Base-by-base conservation (phyloP, 2,113 vertebrate genomes). In the Progne subis region DNA sequence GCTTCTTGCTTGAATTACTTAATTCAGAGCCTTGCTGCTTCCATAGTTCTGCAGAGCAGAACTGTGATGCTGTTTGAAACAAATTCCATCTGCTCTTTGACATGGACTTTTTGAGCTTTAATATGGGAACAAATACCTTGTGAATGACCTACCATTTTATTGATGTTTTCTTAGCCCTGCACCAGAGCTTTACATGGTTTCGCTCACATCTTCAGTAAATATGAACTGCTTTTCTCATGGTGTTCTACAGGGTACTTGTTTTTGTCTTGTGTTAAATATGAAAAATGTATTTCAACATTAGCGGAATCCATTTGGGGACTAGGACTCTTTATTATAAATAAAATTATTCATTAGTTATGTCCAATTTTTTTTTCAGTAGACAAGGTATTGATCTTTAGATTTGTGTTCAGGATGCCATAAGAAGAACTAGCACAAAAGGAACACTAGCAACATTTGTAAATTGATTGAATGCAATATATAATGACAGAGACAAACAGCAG, bases 261-360 rank as follows among this genome's bases (percentile, higher is more conserved):
- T 97, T 94, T 79, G 63, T 96, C 91, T 91, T 86, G 89, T 95
- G 85, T 90, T 97, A 95, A 97, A 87, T 75, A 69, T 97, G 96
- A 97, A 95, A 96, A 98, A 98, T 97, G 90, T 96, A 92, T 97
- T 96, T 96, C 65, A 97, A 77, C 92, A 95, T 97, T 93, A 97
- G 95, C 65, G 81, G 94, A 97, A 98, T 97, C 86, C 89, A 96
- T 96, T 95, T 97, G 94, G 82, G 88, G 86, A 93, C 92, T 82
- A 61, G 78, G 65, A 88, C 90, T 98, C 98, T 96, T 98, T 98
- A 97, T 97, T 98, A 95, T 97, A 97, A 98, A 98, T 98, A 97
- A 98, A 97, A 98, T 97, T 95, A 98, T 97, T 98, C 97, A 98
- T 98, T 98, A 98, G 96, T 97, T 97, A 95, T 92, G 90, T 96